Evolutionary conservation across 2,797 vertebrate species (phyloP), one percentile per base, ranked within the genome.

Genomic region (Gobio occitaniae): DNA sequence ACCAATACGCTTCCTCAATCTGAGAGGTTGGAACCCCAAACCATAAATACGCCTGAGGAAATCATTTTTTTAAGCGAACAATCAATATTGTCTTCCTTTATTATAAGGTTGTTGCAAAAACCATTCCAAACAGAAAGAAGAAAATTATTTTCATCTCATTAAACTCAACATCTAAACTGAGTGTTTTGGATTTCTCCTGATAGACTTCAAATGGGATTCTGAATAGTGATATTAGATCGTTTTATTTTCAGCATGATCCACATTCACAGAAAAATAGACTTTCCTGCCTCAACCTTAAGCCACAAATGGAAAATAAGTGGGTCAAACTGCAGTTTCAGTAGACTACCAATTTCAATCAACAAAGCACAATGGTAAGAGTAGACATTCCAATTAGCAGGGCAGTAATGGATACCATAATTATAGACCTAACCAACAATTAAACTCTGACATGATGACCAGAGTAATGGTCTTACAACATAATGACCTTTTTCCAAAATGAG

Each of bases 331-430:
- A 79, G 76, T 44, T 87, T 63, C n/a, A 54, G 56, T 32, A 54
- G 52, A 52, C 59, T 71, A 83, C 66, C 81, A 75, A 66, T 79
- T 66, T 68, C 47, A 84, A 61, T 80, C 77, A 80, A 87, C 86
- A 84, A 81, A 50, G 77, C 82, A 87, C 78, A 87, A 87, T 81
- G 63, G 70, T 50, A 61, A 68, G 50, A 80, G 70, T 16, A 83
- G 80, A 86, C 77, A 74, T 74, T 56, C 41, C 83, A 19, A 61
- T 80, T 84, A 80, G 78, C 70, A 76, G 61, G 29, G 59, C 63
- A 75, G 76, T 79, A 86, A 84, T 74, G 48, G 86, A 87, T 68
- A 76, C 78, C 41, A 68, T 77, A 87, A 87, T 87, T 87, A 87
- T 69, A 69, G 44, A 76, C 41, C 72, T 71, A 77, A 65, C 79